Percentiles rank a stretch among this genome's conserved stretches.
These are phyloP conservation scores for Myanophis thanlyinensis DNA, from an alignment of 2,113 vertebrate genomes.

Conservation along the genomic window DNA sequence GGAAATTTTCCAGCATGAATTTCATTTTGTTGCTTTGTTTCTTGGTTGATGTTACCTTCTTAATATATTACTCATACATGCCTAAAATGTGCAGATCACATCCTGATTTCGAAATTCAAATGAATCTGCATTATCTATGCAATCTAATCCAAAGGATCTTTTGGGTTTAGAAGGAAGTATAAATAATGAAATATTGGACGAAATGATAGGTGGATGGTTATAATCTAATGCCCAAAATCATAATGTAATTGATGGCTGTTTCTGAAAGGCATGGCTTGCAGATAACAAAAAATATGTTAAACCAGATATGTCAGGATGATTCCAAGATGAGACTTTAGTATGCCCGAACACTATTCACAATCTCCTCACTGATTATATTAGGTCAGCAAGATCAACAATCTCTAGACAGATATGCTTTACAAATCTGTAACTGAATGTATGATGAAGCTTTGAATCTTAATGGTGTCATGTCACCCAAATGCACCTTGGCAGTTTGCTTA, in stretches of 20 bases:
- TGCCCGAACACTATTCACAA: neutral
- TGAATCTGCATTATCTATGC: neutral
- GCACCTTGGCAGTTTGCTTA: slow-evolving; percentile 28
- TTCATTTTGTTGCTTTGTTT: neutral
- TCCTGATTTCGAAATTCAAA: neutral
- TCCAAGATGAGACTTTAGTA: neutral
- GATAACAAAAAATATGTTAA: neutral
- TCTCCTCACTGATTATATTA: slow-evolving; percentile 10
- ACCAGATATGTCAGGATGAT: slow-evolving; percentile 1
- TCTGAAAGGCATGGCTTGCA: neutral
- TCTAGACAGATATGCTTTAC: slow-evolving; percentile 16
- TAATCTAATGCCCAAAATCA: slow-evolving; percentile 12
- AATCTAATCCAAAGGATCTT: neutral
- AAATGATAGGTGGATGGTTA: neutral
- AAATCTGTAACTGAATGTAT: slow-evolving; percentile 17
- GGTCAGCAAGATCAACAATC: neutral
- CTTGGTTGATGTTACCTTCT: neutral
- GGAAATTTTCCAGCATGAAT: neutral
- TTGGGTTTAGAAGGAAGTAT: neutral
- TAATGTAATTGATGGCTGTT: neutral
- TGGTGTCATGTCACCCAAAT: slow-evolving; percentile 34
- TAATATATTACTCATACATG: neutral
- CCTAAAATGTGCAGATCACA: neutral
- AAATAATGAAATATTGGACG: neutral
- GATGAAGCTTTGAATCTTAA: neutral